Percentiles rank a stretch among this genome's conserved stretches.
Evolutionary conservation across 2,113 vertebrate species (phyloP).

Genomic region (Pipra filicauda): DNA sequence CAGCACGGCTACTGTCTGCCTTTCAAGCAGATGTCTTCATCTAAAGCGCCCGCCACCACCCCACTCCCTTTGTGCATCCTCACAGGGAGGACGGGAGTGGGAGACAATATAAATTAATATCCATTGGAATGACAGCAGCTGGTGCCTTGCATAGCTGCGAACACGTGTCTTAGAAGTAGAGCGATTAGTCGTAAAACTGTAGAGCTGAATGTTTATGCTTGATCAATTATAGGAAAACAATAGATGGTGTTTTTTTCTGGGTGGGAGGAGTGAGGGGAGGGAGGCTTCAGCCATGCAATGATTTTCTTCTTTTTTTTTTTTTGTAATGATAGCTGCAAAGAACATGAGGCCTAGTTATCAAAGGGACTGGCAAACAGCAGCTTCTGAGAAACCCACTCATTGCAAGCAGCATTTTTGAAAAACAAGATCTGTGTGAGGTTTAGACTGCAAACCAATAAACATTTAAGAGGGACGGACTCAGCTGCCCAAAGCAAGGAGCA

Average conservation of each 20-base stretch:
- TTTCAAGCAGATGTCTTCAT: slow-evolving; percentile 77
- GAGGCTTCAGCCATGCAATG: not conserved
- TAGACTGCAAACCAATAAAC: not conserved
- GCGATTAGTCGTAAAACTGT: slow-evolving; percentile 61
- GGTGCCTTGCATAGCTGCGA: slow-evolving; percentile 70
- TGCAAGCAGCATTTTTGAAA: not conserved
- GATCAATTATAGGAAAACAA: slow-evolving; percentile 60
- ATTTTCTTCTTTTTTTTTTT: not conserved
- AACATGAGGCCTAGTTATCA: not conserved
- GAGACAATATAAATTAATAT: slow-evolving; percentile 81
- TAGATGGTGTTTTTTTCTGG: not conserved
- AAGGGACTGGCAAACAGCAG: not conserved
- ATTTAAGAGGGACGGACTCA: slow-evolving; percentile 12
- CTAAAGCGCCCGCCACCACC: slow-evolving; percentile 34
- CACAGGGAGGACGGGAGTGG: slow-evolving; percentile 43
- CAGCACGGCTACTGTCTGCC: slow-evolving; percentile 41
- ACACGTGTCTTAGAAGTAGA: slow-evolving; percentile 73
- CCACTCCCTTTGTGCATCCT: slow-evolving; percentile 56
- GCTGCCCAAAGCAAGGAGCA: slow-evolving; percentile 45
- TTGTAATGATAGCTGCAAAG: not conserved
- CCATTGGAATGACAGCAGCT: slow-evolving; percentile 81
- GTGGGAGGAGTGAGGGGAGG: slow-evolving; percentile 6
- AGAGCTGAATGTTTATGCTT: slow-evolving; percentile 61
- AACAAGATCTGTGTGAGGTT: not conserved
- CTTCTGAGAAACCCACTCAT: not conserved